These are phyloP conservation scores for Mormyrus hasselquistii DNA, from an alignment of 2,797 vertebrate species.

Conservation along the genomic window DNA sequence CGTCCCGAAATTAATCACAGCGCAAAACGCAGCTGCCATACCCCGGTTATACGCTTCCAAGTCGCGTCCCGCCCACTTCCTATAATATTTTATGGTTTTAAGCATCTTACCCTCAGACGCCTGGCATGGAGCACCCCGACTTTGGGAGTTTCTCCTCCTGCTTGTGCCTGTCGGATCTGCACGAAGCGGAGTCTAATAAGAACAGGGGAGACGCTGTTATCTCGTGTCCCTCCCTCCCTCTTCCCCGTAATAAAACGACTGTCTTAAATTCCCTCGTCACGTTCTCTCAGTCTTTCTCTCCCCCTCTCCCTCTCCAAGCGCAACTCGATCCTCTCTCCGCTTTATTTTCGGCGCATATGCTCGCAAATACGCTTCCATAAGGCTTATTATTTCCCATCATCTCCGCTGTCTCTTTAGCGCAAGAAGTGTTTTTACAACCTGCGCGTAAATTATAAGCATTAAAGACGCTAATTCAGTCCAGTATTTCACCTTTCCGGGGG, in stretches of 20 bases:
- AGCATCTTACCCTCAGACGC: constrained; percentile 49
- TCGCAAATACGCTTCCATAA: not conserved
- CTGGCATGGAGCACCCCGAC: constrained; percentile 30
- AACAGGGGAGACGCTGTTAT: constrained; percentile 54
- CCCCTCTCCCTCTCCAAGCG: not conserved
- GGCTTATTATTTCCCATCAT: not conserved
- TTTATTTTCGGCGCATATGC: not conserved
- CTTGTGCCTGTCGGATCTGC: constrained; percentile 47
- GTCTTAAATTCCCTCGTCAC: constrained; percentile 44
- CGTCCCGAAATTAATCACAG: constrained; percentile 38
- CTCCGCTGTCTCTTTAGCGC: not conserved
- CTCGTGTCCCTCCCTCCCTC: constrained; percentile 25
- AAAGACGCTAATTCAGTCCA: not conserved
- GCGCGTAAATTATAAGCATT: not conserved
- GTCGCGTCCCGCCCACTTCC: not conserved
- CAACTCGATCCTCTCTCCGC: not conserved
- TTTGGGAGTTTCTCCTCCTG: constrained; percentile 45
- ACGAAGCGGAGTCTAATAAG: constrained; percentile 52
- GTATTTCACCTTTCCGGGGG: not conserved
- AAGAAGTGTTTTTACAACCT: not conserved
- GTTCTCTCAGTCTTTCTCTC: constrained; percentile 13
- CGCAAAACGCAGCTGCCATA: constrained; percentile 26
- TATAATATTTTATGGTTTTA: not conserved
- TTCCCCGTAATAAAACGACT: constrained; percentile 38
- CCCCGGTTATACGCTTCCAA: constrained; percentile 22